phyloP scores from a whole-genome alignment of 2,888 invertebrate genomes.

The Autographa gamma region DNA sequence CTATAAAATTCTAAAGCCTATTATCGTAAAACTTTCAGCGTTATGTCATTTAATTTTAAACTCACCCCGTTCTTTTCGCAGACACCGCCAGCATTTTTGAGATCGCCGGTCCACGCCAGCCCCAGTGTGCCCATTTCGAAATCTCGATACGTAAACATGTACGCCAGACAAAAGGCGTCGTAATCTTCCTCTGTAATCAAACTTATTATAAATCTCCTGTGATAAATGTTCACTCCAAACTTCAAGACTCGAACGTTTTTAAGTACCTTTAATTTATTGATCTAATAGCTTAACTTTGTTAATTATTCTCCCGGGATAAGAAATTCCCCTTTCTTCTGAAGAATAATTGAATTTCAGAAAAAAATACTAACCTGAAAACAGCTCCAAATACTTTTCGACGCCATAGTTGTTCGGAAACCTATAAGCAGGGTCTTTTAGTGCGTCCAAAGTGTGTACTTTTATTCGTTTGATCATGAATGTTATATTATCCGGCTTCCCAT shows the following conservation, averaged over 20 bases:
- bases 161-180: constrained; percentile 99
- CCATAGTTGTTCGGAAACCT: constrained; percentile 98
- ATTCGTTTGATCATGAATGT: constrained; percentile 98
- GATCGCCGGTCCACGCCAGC: constrained; percentile 98
- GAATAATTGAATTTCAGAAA: constrained; percentile 55
- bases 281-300: constrained; percentile 59
- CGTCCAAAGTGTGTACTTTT: constrained; percentile 96
- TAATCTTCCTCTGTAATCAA: constrained; percentile 96
- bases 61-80: constrained; percentile 98
- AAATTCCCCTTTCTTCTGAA: constrained; percentile 55
- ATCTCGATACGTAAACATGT: constrained; percentile 99
- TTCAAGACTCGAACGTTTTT: constrained; percentile 45
- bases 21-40: neutral
- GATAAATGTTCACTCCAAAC: constrained; percentile 45
- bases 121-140: constrained; percentile 99
- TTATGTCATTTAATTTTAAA: constrained; percentile 2
- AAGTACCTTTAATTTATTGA: constrained; percentile 63
- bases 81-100: constrained; percentile 98
- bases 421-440: constrained; percentile 95
- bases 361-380: constrained; percentile 94
- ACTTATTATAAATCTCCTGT: constrained; percentile 39
- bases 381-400: constrained; percentile 99
- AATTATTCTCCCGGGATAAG: constrained; percentile 56
- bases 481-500: constrained; percentile 97
- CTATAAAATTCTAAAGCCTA: neutral